A percentile compares a stretch with the other conserved stretches of the same genome.
Conservation (phyloP, 2,797 vertebrate species). For the Botia kubotai region DNA sequence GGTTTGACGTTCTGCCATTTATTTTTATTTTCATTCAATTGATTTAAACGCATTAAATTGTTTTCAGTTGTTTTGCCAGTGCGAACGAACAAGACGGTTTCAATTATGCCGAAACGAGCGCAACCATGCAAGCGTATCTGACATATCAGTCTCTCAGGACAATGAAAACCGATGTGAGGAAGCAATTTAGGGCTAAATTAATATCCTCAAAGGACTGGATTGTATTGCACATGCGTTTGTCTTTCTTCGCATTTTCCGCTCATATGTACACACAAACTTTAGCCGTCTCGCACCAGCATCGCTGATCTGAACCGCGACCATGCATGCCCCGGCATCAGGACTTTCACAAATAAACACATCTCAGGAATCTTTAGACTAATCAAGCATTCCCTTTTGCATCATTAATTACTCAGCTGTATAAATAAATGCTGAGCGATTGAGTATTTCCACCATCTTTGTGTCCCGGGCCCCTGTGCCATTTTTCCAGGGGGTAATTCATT, state of each 20-base stretch:
- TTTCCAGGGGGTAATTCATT: constrained; percentile 70
- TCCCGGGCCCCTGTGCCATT: constrained; percentile 49
- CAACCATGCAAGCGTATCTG: constrained; percentile 43
- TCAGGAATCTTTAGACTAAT: constrained; percentile 57
- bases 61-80: constrained; percentile 10
- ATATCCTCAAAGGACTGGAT: constrained; percentile 32
- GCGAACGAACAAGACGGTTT: constrained; percentile 24
- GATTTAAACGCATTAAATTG: background rate
- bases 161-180: constrained; percentile 50
- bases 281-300: constrained; percentile 22
- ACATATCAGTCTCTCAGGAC: constrained; percentile 59
- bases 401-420: constrained; percentile 62
- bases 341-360: constrained; percentile 69
- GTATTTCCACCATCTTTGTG: constrained; percentile 62
- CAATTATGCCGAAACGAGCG: constrained; percentile 19
- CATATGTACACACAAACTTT: constrained; percentile 33
- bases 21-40: background rate
- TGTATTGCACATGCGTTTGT: constrained; percentile 39
- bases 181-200: constrained; percentile 61
- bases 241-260: background rate
- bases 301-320: constrained; percentile 37
- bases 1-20: background rate
- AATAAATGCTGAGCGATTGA: constrained; percentile 69
- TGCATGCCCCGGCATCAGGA: constrained; percentile 52
- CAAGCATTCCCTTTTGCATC: constrained; percentile 63